These are phyloP conservation scores for Hydrocynus forskahlii DNA, from an alignment of 2,797 vertebrate genomes.

Conservation along the genomic window DNA sequence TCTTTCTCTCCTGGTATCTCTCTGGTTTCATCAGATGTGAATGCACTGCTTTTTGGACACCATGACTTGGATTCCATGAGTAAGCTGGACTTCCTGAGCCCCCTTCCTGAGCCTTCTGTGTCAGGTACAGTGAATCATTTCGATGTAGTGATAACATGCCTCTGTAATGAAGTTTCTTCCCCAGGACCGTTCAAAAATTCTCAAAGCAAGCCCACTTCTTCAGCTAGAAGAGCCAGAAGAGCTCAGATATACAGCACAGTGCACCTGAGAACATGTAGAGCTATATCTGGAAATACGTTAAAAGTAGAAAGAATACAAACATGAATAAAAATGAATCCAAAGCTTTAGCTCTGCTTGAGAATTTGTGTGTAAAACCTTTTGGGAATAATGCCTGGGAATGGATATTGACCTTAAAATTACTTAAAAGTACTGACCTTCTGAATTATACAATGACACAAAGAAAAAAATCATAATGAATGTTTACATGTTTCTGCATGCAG, in stretches of 20 bases:
- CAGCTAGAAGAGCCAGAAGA: not conserved
- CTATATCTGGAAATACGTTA: not conserved
- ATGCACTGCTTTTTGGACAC: slow-evolving; percentile 65
- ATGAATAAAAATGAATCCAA: too few relatives aligned
- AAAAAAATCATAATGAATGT: too few relatives aligned
- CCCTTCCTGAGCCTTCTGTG: slow-evolving; percentile 82
- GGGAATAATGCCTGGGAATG: too few relatives aligned
- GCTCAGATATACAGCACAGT: not conserved
- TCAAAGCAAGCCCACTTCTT: not conserved
- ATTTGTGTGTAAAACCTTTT: too few relatives aligned
- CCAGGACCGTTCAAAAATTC: not conserved
- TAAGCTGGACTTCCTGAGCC: slow-evolving; percentile 78
- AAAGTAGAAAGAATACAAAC: too few relatives aligned
- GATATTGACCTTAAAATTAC: too few relatives aligned
- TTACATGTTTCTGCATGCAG: too few relatives aligned
- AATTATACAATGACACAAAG: too few relatives aligned
- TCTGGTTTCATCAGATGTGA: slow-evolving; percentile 68
- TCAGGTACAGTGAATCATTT: slow-evolving; percentile 76
- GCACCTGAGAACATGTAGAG: not conserved
- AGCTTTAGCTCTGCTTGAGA: too few relatives aligned
- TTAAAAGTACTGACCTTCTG: too few relatives aligned
- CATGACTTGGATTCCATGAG: slow-evolving; percentile 59
- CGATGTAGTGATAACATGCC: not conserved
- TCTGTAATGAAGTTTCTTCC: slow-evolving; percentile 5
- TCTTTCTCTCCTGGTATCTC: not conserved